Evolutionary conservation across 2,888 invertebrate genomes (phyloP).

Genomic region (Gortyna flavago): DNA sequence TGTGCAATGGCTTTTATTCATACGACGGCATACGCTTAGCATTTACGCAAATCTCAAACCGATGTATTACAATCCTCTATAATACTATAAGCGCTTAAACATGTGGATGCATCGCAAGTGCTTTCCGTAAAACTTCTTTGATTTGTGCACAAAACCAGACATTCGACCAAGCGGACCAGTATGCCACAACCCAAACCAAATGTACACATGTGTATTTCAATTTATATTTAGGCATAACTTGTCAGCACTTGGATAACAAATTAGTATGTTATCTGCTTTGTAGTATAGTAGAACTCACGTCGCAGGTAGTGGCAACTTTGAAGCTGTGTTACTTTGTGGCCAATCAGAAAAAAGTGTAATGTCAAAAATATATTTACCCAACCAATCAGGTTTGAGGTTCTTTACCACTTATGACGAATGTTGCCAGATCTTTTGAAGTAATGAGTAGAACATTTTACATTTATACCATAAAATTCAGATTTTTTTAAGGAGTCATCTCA

Average conservation of each 20-base stretch:
- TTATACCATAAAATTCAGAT: constrained; percentile 41
- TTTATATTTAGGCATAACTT: not conserved
- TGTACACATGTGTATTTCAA: not conserved
- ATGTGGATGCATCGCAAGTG: not conserved
- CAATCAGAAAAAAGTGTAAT: constrained; percentile 22
- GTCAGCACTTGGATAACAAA: not conserved
- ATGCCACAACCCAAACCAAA: not conserved
- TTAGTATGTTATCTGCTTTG: constrained; percentile 27
- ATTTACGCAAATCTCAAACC: not conserved
- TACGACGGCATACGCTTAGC: not conserved
- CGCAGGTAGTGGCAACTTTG: constrained; percentile 20
- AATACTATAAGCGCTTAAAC: not conserved
- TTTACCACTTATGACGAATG: not conserved
- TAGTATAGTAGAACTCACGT: constrained; percentile 16
- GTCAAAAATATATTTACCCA: not conserved
- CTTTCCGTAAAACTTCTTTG: not conserved
- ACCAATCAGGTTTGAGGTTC: constrained; percentile 36
- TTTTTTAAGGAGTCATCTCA: constrained; percentile 40
- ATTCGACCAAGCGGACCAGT: not conserved
- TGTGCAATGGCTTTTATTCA: not conserved
- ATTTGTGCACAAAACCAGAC: not conserved
- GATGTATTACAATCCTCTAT: not conserved
- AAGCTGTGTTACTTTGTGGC: not conserved
- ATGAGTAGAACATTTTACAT: not conserved
- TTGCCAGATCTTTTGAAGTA: constrained; percentile 25